phyloP scores from a whole-genome alignment of 2,113 vertebrate species.

The Bufo bufo region DNA sequence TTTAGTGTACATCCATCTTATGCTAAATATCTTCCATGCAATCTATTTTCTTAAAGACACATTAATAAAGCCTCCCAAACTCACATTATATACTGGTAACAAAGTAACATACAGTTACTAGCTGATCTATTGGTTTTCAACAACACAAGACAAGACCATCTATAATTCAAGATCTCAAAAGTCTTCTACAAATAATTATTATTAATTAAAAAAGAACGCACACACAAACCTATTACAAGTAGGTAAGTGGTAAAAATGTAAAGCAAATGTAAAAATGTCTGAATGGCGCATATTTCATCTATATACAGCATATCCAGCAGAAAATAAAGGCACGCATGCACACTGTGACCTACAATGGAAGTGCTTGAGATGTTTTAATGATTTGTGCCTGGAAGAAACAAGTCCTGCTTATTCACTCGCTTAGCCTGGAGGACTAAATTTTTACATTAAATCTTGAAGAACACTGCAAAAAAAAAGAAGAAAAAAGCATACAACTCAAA shows the following conservation, averaged over 20 bases:
- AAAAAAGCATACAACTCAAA: conserved; percentile 29
- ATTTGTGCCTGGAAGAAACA: conserved; percentile 29
- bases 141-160: conserved; percentile 9
- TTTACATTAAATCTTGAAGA: conserved; percentile 43
- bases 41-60: background rate
- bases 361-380: conserved; percentile 34
- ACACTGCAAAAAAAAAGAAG: conserved; percentile 37
- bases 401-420: conserved; percentile 26
- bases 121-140: conserved; percentile 18
- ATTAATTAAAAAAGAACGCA: background rate
- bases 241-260: background rate
- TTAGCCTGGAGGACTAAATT: conserved; percentile 25
- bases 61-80: background rate
- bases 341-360: conserved; percentile 20
- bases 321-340: background rate
- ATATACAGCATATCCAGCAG: background rate
- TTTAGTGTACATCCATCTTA: background rate
- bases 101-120: background rate
- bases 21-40: background rate
- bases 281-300: background rate
- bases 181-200: background rate
- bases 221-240: background rate
- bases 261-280: background rate
- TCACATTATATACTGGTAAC: background rate
- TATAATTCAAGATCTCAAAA: conserved; percentile 40